Evolutionary conservation across 2,797 vertebrate genomes (phyloP), one percentile per base, ranked within the genome.

Genomic region (Urophycis tenuis): DNA sequence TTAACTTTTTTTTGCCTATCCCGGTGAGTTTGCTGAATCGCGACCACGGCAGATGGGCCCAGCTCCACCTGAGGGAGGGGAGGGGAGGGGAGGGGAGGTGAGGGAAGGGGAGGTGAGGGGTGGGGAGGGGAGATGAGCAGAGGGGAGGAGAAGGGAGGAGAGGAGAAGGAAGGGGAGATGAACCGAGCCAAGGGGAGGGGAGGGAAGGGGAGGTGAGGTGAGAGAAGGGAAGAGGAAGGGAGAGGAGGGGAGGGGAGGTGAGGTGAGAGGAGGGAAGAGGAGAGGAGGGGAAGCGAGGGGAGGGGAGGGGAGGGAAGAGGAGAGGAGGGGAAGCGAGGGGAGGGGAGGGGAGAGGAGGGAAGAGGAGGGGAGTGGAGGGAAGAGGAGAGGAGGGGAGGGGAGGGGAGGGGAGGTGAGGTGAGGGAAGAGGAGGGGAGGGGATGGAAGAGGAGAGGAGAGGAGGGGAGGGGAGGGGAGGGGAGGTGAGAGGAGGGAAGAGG

Each of bases 31-130:
- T 86, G 84, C 77, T 81, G 81, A 80, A 87, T 85, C 72, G 81
- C 81, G 74, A 80, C 81, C 81, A 85, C 78, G 76, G 85, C 85
- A 90, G 89, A 89, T 84, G 83, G 80, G 75, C 79, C 39, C 30
- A 29, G 25, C 76, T 78, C 75, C 81, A 89, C 85, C 87, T 84
- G 82, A 81, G 86, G 87, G 88, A 86, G 87, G 88, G 84, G 87
- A 86, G 83, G 84, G 53, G 53, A 17, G 67, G 1, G 5, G 30
- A 12, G 67, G 30, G 67, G 67, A 67, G 11, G 30, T 1, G 30
- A 67, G 30, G 30, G 30, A 15, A 70, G 67, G 67, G 25, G 30
- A 30, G 67, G 6, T 1, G 29, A 70, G 67, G 39, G 10, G 39
- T 2, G 49, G 49, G 14, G 67, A 70, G 67, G 67, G 25, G 30